phyloP scores from a whole-genome alignment of 2,888 invertebrate genomes.

The Limnephilus rhombicus region DNA sequence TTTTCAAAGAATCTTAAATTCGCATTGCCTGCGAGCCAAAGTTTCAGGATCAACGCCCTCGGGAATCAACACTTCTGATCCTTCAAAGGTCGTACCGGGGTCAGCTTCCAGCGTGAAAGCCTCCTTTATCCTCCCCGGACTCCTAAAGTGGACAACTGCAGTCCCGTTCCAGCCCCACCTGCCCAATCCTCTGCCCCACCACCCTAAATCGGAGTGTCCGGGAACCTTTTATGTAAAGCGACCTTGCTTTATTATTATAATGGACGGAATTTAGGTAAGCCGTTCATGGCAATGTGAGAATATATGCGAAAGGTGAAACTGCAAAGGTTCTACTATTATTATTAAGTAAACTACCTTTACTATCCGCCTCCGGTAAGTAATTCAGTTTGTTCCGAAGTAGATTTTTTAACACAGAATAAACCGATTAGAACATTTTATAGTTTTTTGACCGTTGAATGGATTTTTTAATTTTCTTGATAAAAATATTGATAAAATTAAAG shows the following conservation, averaged over 20 bases:
- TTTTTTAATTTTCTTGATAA: too few relatives aligned
- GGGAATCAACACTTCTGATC: conserved; percentile 24
- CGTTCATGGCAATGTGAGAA: background rate
- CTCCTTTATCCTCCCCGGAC: conserved; percentile 25
- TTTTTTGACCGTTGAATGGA: too few relatives aligned
- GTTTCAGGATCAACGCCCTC: background rate
- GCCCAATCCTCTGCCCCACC: background rate
- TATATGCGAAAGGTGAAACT: background rate
- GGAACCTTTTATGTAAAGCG: conserved; percentile 24
- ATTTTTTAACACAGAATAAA: background rate
- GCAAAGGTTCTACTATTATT: background rate
- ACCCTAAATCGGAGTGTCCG: background rate
- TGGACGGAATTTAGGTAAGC: background rate
- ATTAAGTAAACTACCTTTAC: background rate
- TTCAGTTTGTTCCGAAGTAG: background rate
- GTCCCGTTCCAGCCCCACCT: background rate
- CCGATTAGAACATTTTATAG: too few relatives aligned
- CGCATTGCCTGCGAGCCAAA: background rate
- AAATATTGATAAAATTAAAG: too few relatives aligned
- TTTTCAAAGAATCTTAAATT: background rate
- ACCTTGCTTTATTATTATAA: conserved; percentile 16
- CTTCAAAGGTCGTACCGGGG: conserved; percentile 20
- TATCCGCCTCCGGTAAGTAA: background rate
- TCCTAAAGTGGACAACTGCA: conserved; percentile 29
- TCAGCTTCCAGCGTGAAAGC: conserved; percentile 16